Conservation (phyloP, 2,797 vertebrate species). For the Falco rusticolus region DNA sequence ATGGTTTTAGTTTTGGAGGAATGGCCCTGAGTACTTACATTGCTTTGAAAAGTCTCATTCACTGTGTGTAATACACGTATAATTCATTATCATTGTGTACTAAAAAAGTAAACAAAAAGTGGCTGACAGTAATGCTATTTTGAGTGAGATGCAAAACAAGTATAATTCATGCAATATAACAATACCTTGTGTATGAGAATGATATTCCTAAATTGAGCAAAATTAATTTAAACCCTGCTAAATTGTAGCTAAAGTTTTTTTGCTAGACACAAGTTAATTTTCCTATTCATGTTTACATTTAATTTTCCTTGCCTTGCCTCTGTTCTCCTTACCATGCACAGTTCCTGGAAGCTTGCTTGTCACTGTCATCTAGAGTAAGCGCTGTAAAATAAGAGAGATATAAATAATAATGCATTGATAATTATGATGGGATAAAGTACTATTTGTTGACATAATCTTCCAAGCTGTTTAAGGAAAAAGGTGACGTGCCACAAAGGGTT, state of each 20-base stretch:
- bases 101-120: neutral
- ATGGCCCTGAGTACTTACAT: neutral
- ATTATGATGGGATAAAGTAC: neutral
- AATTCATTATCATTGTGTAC: neutral
- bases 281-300: neutral
- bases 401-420: neutral
- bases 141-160: neutral
- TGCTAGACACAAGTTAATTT: neutral
- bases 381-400: neutral
- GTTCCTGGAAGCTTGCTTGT: neutral
- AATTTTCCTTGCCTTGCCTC: neutral
- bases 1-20: neutral
- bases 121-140: neutral
- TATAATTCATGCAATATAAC: neutral
- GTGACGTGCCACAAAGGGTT: neutral
- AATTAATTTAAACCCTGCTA: neutral
- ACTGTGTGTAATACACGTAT: neutral
- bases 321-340: neutral
- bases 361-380: neutral
- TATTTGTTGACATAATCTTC: neutral
- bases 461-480: neutral
- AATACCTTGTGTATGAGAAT: neutral
- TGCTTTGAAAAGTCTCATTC: neutral
- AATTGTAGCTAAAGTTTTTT: neutral
- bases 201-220: neutral